Evolutionary conservation across 2,888 invertebrate species (phyloP), one percentile per base, ranked within the genome.

Genomic region (Hydraecia micacea): DNA sequence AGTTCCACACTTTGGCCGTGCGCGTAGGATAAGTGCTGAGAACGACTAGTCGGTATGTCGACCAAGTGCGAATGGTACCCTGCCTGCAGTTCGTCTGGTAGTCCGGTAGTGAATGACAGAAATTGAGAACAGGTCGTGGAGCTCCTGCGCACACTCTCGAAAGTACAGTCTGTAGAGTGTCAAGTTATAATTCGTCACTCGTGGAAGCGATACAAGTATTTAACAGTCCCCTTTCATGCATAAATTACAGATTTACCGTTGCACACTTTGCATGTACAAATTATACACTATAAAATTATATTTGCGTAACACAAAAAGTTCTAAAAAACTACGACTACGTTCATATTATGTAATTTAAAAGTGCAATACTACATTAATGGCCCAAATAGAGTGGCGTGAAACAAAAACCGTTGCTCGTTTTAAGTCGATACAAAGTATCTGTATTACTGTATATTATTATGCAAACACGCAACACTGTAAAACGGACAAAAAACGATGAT

Each of bases 371-470:
- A 39, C n/a, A 60, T 69, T 63, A 49, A 74, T 42, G 18, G n/a
- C n/a, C n/a, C 0, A 62, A 5, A 52, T n/a, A 13, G 21, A 74
- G 62, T 15, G 39, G 21, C 42, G 18, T 39, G 39, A 39, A 39
- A 39, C 39, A 39, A 32, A 62, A 62, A 13, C 36, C 52, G 15
- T 71, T 63, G 0, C 39, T 68, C 25, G 15, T 11, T 42, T 49
- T 69, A 39, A 18, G n/a, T 58, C 36, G 21, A 73, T 63, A 55
- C 36, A 13, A 69, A 63, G 63, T 69, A 67, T 25, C 32, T n/a
- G n/a, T n/a, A n/a, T n/a, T n/a, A n/a, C n/a, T n/a, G 28, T 73
- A 49, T 18, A 39, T 63, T 60, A 73, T 80, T 67, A 80, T 32
- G 75, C 52, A 66, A 52, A 72, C 71, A 70, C 66, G 70, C 66